Conservation (phyloP, 2,888 invertebrate genomes). For the Dryomyza anilis region DNA sequence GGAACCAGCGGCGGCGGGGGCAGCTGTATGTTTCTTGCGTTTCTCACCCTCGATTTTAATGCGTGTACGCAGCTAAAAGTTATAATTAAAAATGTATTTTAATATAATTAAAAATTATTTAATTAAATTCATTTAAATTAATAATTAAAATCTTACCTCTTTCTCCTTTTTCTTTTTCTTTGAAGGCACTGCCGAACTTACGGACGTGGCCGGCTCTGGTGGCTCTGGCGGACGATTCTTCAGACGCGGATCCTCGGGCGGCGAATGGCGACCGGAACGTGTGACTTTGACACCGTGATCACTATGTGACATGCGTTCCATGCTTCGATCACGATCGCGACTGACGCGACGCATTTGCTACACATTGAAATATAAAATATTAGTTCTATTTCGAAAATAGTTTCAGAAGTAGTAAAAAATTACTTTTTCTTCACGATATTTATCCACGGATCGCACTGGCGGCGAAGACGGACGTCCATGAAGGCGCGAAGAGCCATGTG, state of each 20-base stretch:
- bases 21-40: conserved; percentile 61
- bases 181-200: conserved; percentile 51
- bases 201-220: conserved; percentile 59
- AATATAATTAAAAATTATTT: not conserved
- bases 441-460: conserved; percentile 46
- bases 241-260: conserved; percentile 67
- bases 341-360: conserved; percentile 29
- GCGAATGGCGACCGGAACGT: conserved; percentile 59
- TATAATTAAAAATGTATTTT: no score
- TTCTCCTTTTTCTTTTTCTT: conserved; percentile 63
- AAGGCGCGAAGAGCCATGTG: conserved; percentile 48
- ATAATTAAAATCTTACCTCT: conserved; percentile 50
- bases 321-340: conserved; percentile 49
- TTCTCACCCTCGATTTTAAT: conserved; percentile 62
- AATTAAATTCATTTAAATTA: not conserved
- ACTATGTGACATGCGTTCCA: conserved; percentile 46
- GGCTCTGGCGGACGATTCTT: conserved; percentile 65
- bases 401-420: conserved; percentile 1
- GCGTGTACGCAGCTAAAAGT: conserved; percentile 55
- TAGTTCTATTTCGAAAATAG: not conserved
- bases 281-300: conserved; percentile 50
- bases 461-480: conserved; percentile 56
- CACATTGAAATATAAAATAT: no score
- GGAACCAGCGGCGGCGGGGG: conserved; percentile 42
- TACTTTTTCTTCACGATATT: conserved; percentile 56